phyloP scores from a whole-genome alignment of 2,888 invertebrate genomes.

The Melanostoma mellinum region DNA sequence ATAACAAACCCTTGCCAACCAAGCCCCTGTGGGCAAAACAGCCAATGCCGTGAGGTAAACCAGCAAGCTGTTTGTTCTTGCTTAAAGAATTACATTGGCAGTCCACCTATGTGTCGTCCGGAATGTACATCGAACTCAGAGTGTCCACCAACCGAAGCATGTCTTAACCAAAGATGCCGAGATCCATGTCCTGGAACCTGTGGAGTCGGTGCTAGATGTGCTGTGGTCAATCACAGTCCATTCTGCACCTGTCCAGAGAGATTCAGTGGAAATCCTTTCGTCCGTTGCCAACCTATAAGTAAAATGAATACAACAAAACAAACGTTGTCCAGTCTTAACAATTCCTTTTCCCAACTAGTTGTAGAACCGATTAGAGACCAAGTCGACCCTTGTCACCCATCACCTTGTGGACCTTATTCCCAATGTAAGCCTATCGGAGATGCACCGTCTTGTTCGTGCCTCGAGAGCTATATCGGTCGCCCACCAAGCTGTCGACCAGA shows the following conservation, averaged over 20 bases:
- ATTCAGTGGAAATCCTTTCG: slow-evolving; percentile 90
- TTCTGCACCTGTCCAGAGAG: slow-evolving; percentile 88
- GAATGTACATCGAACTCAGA: slow-evolving; percentile 90
- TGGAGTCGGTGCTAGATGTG: slow-evolving; percentile 88
- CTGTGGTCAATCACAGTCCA: slow-evolving; percentile 91
- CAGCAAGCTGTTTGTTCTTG: slow-evolving; percentile 89
- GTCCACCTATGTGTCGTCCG: slow-evolving; percentile 90
- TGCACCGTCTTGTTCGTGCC: slow-evolving; percentile 89
- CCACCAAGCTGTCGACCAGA: slow-evolving; percentile 91
- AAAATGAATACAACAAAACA: slow-evolving; percentile 66
- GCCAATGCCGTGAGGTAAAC: slow-evolving; percentile 89
- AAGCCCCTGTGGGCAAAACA: slow-evolving; percentile 90
- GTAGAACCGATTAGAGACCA: slow-evolving; percentile 82
- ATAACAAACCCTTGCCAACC: slow-evolving; percentile 86
- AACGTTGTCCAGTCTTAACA: neutral
- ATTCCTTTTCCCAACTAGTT: slow-evolving; percentile 77
- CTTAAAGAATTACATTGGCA: slow-evolving; percentile 87
- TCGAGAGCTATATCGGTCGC: slow-evolving; percentile 86
- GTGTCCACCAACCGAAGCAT: slow-evolving; percentile 88
- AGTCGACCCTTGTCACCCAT: slow-evolving; percentile 88
- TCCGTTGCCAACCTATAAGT: slow-evolving; percentile 85
- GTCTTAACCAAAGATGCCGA: slow-evolving; percentile 90
- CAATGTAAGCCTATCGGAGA: slow-evolving; percentile 87
- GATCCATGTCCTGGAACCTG: slow-evolving; percentile 93
- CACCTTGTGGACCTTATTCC: slow-evolving; percentile 91